Evolutionary conservation across 2,888 invertebrate species (phyloP), one percentile per base, ranked within the genome.

Genomic region (Lottia scabra): DNA sequence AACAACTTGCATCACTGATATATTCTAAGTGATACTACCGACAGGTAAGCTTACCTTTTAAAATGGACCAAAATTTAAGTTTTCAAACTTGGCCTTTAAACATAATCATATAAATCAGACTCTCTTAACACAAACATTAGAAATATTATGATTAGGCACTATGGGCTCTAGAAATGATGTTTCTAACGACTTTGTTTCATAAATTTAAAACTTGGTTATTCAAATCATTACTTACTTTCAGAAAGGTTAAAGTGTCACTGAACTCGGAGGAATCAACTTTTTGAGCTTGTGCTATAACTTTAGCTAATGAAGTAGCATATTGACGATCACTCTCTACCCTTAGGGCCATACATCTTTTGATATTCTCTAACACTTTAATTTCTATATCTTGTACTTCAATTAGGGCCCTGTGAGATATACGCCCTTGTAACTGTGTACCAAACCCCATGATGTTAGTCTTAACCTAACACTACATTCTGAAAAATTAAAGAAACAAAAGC

Each of bases 321-420:
- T 98, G 97, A 81, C 95, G 92, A 89, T 98, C 98, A 87, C 95
- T 95, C 90, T 96, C 96, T 88, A 96, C 94, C 91, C 97, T 95
- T 81, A 94, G 93, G 81, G 93, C 92, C 72, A 98, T 92, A 85
- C 96, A 96, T 77, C 96, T 92, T 86, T 95, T 94, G 94, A 98
- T 96, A 78, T 94, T 94, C 88, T 98, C 98, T 92, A 98, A 92
- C 66, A 98, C 93, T 80, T 96, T 93, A 73, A 98, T 92, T 91
- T 98, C 98, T 26, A 96, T 95, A 89, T 98, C 97, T 90, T 97
- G 97, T 71, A 97, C 93, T 75, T 93, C 93, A 82, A 97, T 92
- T 83, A 98, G 92, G 79, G 96, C 96, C 91, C 97, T 97, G 90
- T 97, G 97, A 85, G 96, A 95, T 81, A 93, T 93, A 87, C 95